Percentiles rank a stretch among this genome's conserved stretches.
These are phyloP conservation scores for Corvus moneduloides DNA, from an alignment of 2,113 vertebrate species.

Conservation along the genomic window DNA sequence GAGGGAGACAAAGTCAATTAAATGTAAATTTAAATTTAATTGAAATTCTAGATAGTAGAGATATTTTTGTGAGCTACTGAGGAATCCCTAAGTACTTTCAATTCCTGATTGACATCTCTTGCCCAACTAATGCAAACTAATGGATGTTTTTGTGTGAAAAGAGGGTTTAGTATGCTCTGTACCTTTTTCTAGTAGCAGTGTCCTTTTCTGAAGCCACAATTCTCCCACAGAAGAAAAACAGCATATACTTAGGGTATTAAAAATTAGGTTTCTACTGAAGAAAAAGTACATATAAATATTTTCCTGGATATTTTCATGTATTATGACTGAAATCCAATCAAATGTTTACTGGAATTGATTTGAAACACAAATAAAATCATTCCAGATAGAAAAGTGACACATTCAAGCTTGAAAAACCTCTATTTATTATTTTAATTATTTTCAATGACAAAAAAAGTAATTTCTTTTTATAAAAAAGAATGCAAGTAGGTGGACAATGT, in stretches of 20 bases:
- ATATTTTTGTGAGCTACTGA: neutral
- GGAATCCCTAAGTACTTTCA: neutral
- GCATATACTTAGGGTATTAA: neutral
- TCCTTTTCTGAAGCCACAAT: neutral
- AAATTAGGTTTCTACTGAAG: neutral
- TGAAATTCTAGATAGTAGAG: conserved; percentile 52
- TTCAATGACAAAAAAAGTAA: neutral
- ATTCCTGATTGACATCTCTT: conserved; percentile 31
- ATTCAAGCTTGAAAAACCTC: rapidly evolving
- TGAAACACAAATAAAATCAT: neutral
- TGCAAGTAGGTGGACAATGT: rapidly evolving
- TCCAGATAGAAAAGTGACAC: neutral
- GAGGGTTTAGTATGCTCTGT: neutral
- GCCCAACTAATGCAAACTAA: neutral
- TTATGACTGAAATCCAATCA: neutral
- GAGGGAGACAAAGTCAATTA: conserved; percentile 58
- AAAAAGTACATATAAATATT: neutral
- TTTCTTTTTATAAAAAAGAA: neutral
- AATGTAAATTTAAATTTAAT: conserved; percentile 61
- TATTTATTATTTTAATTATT: neutral
- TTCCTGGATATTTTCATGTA: neutral
- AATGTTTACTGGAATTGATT: neutral
- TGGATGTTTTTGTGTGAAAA: neutral
- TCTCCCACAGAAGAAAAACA: neutral
- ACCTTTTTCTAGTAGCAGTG: neutral